A percentile compares a stretch with the other conserved stretches of the same genome.
These are phyloP conservation scores for Diglossa cyanea DNA, from an alignment of 2,797 vertebrate genomes.

Conservation along the genomic window DNA sequence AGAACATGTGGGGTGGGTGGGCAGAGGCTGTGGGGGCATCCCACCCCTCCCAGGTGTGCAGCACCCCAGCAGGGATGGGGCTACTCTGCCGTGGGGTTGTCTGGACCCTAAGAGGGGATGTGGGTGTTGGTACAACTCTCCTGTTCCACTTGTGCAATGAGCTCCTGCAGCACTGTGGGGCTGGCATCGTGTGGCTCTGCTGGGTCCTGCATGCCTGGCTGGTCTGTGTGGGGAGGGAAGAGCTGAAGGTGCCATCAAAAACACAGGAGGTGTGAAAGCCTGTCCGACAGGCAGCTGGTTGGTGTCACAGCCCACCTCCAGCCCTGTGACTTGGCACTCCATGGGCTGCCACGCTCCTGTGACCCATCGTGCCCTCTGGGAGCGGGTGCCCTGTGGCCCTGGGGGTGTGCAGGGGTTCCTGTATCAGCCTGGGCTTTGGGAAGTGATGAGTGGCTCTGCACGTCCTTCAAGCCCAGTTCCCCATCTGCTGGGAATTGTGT, in stretches of 20 bases:
- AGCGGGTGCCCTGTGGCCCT: not conserved
- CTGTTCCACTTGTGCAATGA: not conserved
- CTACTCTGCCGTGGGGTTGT: rapidly evolving
- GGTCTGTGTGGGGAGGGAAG: rapidly evolving
- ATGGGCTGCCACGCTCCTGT: not conserved
- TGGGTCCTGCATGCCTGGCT: not conserved
- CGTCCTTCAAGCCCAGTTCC: rapidly evolving
- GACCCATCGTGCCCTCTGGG: not conserved
- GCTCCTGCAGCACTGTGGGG: not conserved
- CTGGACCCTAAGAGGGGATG: not conserved
- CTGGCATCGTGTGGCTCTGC: rapidly evolving
- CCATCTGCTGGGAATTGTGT: rapidly evolving
- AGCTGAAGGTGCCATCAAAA: not conserved
- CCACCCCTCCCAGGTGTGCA: rapidly evolving
- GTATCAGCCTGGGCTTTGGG: not conserved
- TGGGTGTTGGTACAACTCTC: not conserved
- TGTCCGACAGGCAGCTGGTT: not conserved
- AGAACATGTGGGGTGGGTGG: not conserved
- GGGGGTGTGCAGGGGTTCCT: not conserved
- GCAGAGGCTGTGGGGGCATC: not conserved
- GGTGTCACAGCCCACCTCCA: not conserved
- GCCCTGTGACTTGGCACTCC: rapidly evolving
- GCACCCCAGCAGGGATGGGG: not conserved
- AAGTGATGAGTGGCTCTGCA: not conserved
- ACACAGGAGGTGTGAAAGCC: not conserved